A percentile compares a stretch with the other conserved stretches of the same genome.
These are phyloP conservation scores for Scaptomyza pallida DNA, from an alignment of 1,140 invertebrate species.

Conservation along the genomic window DNA sequence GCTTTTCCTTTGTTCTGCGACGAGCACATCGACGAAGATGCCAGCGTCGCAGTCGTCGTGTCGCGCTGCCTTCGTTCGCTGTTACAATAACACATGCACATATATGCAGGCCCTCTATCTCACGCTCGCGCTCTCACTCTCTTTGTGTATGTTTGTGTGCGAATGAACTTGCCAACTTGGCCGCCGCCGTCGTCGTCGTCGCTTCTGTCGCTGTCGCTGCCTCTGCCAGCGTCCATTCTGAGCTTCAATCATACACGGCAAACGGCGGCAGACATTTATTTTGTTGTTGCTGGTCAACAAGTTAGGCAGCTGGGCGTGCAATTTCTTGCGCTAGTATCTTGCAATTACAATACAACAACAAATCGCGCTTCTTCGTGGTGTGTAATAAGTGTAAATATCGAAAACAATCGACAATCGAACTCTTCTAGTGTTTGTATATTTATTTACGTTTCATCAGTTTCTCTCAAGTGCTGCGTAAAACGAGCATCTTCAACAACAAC, in stretches of 20 bases:
- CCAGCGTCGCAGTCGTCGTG: not conserved
- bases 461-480: conserved; percentile 33
- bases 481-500: not conserved
- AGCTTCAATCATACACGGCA: conserved; percentile 70
- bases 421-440: too few relatives aligned
- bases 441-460: not conserved
- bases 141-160: not conserved
- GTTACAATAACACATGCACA: conserved; percentile 34
- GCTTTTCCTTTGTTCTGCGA: conserved; percentile 43
- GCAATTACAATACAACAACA: not conserved
- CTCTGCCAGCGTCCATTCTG: conserved; percentile 54
- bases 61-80: not conserved
- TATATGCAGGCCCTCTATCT: conserved; percentile 34
- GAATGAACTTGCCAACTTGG: not conserved
- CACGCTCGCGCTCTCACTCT: not conserved
- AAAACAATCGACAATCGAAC: conserved; percentile 14
- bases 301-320: conserved; percentile 48
- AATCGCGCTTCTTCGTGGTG: not conserved
- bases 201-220: not conserved
- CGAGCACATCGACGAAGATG: conserved; percentile 11
- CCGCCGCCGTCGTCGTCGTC: not conserved
- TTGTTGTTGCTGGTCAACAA: conserved; percentile 65
- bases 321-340: conserved; percentile 42
- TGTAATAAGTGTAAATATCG: not conserved
- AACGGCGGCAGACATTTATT: conserved; percentile 41